Conservation (phyloP, 2,113 vertebrate species). For the Oryzias woworae region DNA sequence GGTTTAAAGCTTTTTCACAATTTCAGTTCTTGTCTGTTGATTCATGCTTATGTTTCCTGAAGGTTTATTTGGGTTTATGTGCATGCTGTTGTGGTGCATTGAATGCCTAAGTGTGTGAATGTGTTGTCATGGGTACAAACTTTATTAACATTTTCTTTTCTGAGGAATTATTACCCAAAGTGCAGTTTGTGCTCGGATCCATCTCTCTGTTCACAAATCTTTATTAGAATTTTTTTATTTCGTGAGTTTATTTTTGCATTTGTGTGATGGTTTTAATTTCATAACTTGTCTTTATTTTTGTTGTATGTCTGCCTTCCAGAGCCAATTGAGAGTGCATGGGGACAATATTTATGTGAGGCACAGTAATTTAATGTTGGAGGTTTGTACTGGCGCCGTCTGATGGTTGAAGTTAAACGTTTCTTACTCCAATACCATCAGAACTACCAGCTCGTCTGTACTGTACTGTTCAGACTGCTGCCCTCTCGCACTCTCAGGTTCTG, state of each 20-base stretch:
- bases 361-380: slow-evolving; percentile 99
- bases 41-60: slow-evolving; percentile 14
- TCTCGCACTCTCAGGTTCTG: slow-evolving; percentile 87
- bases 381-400: slow-evolving; percentile 84
- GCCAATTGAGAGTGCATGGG: slow-evolving; percentile 95
- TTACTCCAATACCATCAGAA: slow-evolving; percentile 67
- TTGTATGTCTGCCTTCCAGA: slow-evolving; percentile 83
- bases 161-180: neutral
- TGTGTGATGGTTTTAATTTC: neutral
- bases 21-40: slow-evolving; percentile 34
- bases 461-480: slow-evolving; percentile 82
- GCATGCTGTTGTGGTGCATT: slow-evolving; percentile 44
- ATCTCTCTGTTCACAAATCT: slow-evolving; percentile 16
- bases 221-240: neutral
- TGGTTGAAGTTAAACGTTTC: slow-evolving; percentile 59
- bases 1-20: slow-evolving; percentile 31
- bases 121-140: slow-evolving; percentile 8
- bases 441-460: slow-evolving; percentile 48
- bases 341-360: slow-evolving; percentile 99
- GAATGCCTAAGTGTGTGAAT: slow-evolving; percentile 21
- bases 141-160: neutral
- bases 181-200: slow-evolving; percentile 37
- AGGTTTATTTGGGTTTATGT: slow-evolving; percentile 11
- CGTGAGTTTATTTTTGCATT: neutral
- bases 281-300: slow-evolving; percentile 44